Evolutionary conservation across 2,113 vertebrate genomes (phyloP), one percentile per base, ranked within the genome.

Genomic region (Rhynchopsitta pachyrhyncha): DNA sequence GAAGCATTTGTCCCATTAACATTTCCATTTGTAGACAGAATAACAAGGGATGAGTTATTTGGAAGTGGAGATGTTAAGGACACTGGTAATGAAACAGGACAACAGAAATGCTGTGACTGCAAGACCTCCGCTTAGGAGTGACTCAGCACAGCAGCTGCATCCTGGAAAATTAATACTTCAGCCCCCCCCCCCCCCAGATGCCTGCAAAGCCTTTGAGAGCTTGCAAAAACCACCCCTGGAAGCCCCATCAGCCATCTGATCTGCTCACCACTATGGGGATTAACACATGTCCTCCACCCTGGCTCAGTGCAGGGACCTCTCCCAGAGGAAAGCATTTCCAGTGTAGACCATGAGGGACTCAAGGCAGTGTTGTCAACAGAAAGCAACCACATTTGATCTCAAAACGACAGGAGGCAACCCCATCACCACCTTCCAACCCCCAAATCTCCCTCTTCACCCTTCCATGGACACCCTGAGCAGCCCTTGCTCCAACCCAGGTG

Each of bases 91-190:
- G 2, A 55, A 82, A 35, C 60, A 75, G 68, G 59, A 37, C 5
- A 46, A 81, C 37, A 84, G 76, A 95, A 92, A 68, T 0, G 41
- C 93, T 80, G 82, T 4, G 62, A 63, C 62, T 93, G 68, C 59
- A 76, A 78, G 90, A 69, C 49, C 75, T 73, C 55, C 0, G 0
- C 87, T 66, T 13, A 29, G 25, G 75, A 50, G 53, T 77, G 50
- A 91, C 90, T 96, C 85, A 90, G 93, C 85, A 85, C 71, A 88
- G 85, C 92, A 96, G 93, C 90, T 96, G 94, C 68, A 88, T 63
- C 92, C 92, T 53, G 79, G 75, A 85, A 90, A 86, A 95, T 59
- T n/a, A 77, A 63, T 85, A 86, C 46, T 59, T 63, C 71, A 70
- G 55, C 57, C 52, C 77, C 68, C 55, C 57, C 52, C 80, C 68